Evolutionary conservation across 2,888 invertebrate species (phyloP).

Genomic region (Cinara cedri): DNA sequence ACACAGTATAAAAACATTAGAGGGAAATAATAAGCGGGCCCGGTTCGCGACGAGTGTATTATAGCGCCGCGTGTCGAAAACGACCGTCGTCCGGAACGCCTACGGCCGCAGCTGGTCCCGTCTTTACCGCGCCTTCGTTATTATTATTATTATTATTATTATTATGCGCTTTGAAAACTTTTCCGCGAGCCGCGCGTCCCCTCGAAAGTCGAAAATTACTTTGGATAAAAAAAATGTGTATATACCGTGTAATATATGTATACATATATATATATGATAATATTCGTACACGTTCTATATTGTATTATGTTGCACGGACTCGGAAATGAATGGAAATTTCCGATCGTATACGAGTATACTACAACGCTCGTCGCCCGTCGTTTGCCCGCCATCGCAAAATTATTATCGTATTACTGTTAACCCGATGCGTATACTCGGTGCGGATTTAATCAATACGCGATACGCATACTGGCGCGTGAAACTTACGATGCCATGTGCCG

Average conservation of each 20-base stretch:
- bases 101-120: not conserved
- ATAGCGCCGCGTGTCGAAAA: conserved; percentile 43
- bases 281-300: too few species aligned
- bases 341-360: too few species aligned
- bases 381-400: not conserved
- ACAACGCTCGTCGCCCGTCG: not conserved
- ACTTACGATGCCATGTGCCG: too few species aligned
- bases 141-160: too few species aligned
- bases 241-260: not conserved
- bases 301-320: not conserved
- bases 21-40: conserved; percentile 11
- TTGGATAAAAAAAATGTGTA: not conserved
- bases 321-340: not conserved
- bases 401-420: too few species aligned
- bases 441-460: not conserved
- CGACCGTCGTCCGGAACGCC: conserved; percentile 27
- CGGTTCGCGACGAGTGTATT: not conserved
- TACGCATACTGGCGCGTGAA: too few species aligned
- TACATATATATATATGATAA: not conserved
- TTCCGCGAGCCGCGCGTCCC: not conserved
- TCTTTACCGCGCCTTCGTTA: not conserved
- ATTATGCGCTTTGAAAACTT: conserved; percentile 15
- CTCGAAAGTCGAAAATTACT: conserved; percentile 29
- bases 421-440: not conserved
- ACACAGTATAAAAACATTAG: not conserved